Evolutionary conservation across 2,888 invertebrate genomes (phyloP), one percentile per base, ranked within the genome.

Genomic region (Amiota mariae): DNA sequence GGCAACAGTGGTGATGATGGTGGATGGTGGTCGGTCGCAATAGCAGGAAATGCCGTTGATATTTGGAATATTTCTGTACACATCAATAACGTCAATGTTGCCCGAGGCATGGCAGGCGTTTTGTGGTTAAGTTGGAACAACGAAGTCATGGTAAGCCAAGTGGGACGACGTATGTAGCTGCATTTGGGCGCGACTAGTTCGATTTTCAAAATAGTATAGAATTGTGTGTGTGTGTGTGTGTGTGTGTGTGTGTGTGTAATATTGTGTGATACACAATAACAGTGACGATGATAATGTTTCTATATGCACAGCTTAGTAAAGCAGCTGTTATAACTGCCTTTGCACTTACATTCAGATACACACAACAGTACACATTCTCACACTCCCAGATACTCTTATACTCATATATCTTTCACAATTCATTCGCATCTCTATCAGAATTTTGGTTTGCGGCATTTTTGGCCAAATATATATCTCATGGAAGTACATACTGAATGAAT

Each of bases 401-500:
- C 36, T 75, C 79, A 78, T 80, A 79, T 80, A 36, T 9, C 15
- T 54, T 76, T 80, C 78, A 78, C 79, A 82, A 82, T 84, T 81
- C 76, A 80, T 83, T 84, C 80, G 76, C 80, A 76, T 83, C 15
- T 80, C 82, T 84, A 83, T 84, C 78, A 76, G 80, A 82, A 82
- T 82, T 84, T 82, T 83, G 83, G 83, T 83, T 82, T 83, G 83
- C 80, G 85, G 83, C 83, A 82, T 82, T 83, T 82, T 83, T 82
- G 81, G 82, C 85, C 85, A 83, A 83, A 83, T 83, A 85, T 36
- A 6, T 2, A 36, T 36, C 81, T 84, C 67, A 13, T 20, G 8
- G 67, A 54, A 36, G 36, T 36, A 4, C 36, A n/a, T n/a, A n/a
- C n/a, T n/a, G n/a, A n/a, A n/a, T 36, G 36, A 36, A 36, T 6